phyloP scores from a whole-genome alignment of 2,888 invertebrate genomes.

The Lithophane ornitopus region DNA sequence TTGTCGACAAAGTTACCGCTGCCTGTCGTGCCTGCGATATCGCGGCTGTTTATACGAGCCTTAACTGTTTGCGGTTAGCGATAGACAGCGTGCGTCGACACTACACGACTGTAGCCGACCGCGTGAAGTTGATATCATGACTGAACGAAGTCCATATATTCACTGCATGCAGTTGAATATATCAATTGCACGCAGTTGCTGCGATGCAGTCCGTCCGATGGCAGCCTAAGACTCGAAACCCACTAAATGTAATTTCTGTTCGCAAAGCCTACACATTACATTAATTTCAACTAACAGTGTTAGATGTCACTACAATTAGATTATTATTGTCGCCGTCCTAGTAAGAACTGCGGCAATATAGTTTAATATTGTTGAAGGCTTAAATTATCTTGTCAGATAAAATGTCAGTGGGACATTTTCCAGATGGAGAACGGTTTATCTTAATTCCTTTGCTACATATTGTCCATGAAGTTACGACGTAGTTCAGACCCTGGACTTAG shows the following conservation, averaged over 20 bases:
- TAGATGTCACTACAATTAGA: constrained; percentile 31
- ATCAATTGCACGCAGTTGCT: too few species aligned
- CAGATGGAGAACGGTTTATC: constrained; percentile 4
- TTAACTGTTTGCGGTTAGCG: too few species aligned
- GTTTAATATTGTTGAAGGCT: constrained; percentile 50
- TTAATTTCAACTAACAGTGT: constrained; percentile 21
- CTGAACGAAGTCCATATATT: too few species aligned
- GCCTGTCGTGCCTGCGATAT: too few species aligned
- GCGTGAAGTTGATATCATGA: too few species aligned
- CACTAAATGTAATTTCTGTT: neutral
- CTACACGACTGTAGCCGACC: too few species aligned
- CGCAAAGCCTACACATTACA: constrained; percentile 6
- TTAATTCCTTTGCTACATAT: constrained; percentile 36
- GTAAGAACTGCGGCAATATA: constrained; percentile 27
- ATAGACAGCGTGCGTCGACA: too few species aligned
- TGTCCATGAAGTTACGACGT: constrained; percentile 22
- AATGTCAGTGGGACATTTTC: constrained; percentile 43
- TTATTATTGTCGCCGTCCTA: constrained; percentile 19
- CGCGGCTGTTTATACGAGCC: too few species aligned
- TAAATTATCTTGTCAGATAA: constrained; percentile 54
- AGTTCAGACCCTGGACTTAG: neutral
- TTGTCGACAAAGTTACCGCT: too few species aligned
- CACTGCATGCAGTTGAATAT: too few species aligned
- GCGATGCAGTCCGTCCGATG: too few species aligned
- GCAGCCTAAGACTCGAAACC: too few species aligned